A percentile compares a stretch with the other conserved stretches of the same genome.
Evolutionary conservation across 2,113 vertebrate species (phyloP).

Genomic region (Synodontis membranacea): DNA sequence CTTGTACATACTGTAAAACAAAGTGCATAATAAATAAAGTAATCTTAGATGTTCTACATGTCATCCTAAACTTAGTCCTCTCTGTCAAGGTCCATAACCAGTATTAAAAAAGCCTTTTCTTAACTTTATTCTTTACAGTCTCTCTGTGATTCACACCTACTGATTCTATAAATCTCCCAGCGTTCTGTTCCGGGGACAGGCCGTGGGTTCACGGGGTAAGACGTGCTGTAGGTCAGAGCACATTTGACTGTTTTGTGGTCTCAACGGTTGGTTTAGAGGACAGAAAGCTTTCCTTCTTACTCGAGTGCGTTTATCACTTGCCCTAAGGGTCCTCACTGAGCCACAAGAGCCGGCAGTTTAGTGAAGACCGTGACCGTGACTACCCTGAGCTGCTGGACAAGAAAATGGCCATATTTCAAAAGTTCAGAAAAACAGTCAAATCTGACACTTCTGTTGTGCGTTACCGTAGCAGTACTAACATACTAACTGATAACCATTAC

Average conservation of each 20-base stretch:
- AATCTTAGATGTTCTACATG: conserved; percentile 28
- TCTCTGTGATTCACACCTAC: conserved; percentile 53
- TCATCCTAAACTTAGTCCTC: conserved; percentile 22
- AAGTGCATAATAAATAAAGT: not conserved
- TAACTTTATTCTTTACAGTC: conserved; percentile 41
- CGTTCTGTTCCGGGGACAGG: conserved; percentile 27
- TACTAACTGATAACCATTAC: not conserved
- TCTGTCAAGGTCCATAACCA: conserved; percentile 35
- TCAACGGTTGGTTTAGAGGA: conserved; percentile 5
- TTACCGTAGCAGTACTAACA: conserved; percentile 18
- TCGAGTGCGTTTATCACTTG: conserved; percentile 51
- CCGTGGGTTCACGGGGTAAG: conserved; percentile 29
- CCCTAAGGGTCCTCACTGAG: conserved; percentile 39
- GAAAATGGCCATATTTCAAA: conserved; percentile 57
- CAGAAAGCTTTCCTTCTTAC: conserved; percentile 28
- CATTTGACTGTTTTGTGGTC: conserved; percentile 17
- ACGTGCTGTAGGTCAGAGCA: not conserved
- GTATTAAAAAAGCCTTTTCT: conserved; percentile 25
- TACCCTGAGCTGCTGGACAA: conserved; percentile 44
- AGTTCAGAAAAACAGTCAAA: conserved; percentile 51
- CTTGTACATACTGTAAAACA: not conserved
- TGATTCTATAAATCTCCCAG: conserved; percentile 55
- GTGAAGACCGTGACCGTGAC: conserved; percentile 58
- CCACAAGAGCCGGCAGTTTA: conserved; percentile 40
- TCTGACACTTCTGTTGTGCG: conserved; percentile 21